Evolutionary conservation across 2,797 vertebrate species (phyloP).

Genomic region (Micrastur ruficollis): DNA sequence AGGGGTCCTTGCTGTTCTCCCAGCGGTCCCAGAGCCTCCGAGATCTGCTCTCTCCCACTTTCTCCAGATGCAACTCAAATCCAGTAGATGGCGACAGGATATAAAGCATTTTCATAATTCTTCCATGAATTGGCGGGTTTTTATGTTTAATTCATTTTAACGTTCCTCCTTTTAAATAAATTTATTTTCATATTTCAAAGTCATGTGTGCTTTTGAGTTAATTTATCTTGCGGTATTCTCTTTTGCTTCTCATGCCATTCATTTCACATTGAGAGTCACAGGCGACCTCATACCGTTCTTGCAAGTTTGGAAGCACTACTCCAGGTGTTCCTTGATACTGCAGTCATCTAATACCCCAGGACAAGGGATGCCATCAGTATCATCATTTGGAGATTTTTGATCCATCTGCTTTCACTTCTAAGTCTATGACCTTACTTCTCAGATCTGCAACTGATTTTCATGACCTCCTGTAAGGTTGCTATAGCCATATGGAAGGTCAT

Average conservation of each 20-base stretch:
- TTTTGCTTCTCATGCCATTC: not conserved
- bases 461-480: not conserved
- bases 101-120: conserved; percentile 20
- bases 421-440: not conserved
- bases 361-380: not conserved
- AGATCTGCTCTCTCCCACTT: no score
- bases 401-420: not conserved
- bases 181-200: not conserved
- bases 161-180: not conserved
- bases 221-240: not conserved
- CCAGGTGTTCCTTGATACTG: not conserved
- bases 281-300: not conserved
- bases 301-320: not conserved
- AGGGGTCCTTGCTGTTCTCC: rapidly evolving
- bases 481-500: not conserved
- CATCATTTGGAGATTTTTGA: not conserved
- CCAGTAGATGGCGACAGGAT: conserved; percentile 65
- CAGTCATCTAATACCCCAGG: not conserved
- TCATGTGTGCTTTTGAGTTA: not conserved
- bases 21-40: not conserved
- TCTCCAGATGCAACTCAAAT: not conserved
- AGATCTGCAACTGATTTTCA: not conserved
- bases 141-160: not conserved
- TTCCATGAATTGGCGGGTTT: not conserved
- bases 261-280: not conserved